Evolutionary conservation across 1,140 invertebrate genomes (phyloP), one percentile per base, ranked within the genome.

Genomic region (Microplitis mediator): DNA sequence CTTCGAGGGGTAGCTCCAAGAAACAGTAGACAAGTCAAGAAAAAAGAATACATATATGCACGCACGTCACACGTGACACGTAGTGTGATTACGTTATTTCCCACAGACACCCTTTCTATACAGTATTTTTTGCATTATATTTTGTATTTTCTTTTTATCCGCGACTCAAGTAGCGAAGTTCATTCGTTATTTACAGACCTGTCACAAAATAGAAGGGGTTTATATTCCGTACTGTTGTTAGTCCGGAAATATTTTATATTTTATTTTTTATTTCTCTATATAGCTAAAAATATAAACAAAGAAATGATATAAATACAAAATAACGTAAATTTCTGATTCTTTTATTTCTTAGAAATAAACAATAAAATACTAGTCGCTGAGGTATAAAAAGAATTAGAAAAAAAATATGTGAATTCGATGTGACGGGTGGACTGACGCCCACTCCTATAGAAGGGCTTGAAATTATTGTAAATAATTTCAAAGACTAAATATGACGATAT

Each of bases 121-220:
- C 39, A 62, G 23, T 52, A 32, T 56, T n/a, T 23, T 31, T 50
- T 32, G 6, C 4, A 13, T 68, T 31, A 11, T 51, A 13, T 51
- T 31, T 31, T 32, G n/a, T 32, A 11, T 35, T 63, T 35, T 52
- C 35, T 11, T 61, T 51, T 14, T 58, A 36, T 45, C 56, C 16
- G 68, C 76, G 74, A 78, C 74, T 62, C 23, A 69, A 34, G 64
- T 56, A 64, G 51, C 70, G 32, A 36, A 60, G 63, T 62, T 74
- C 74, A 84, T 87, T 80, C 82, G 84, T 87, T 87, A 87, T 87
- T 87, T 77, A 87, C 0, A 69, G 68, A 51, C 58, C 58, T 69
- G 51, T n/a, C 54, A 16, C 54, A 35, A 14, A 34, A 31, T 31
- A 50, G 31, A 64, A 64, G 39, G n/a, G 50, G 6, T 62, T 34